These are phyloP conservation scores for Clistopyga incitator DNA, from an alignment of 2,888 invertebrate genomes.

Conservation along the genomic window DNA sequence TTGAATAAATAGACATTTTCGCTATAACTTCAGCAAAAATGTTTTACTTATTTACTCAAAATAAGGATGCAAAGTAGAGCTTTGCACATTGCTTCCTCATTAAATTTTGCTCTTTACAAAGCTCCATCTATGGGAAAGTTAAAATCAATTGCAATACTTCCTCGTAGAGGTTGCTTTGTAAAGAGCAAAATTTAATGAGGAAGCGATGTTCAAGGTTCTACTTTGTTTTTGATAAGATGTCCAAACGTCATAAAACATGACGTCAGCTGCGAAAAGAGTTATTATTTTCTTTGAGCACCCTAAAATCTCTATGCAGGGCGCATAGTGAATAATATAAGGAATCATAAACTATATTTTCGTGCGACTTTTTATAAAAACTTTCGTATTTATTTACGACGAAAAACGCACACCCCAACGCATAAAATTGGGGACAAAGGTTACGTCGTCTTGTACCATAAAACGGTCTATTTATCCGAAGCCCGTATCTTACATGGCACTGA, in stretches of 20 bases:
- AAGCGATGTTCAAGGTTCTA: too few relatives aligned
- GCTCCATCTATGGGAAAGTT: too few relatives aligned
- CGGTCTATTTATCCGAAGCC: slow-evolving; percentile 20
- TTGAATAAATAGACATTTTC: too few relatives aligned
- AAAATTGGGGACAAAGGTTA: slow-evolving; percentile 12
- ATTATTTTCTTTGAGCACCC: not conserved
- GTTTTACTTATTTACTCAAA: too few relatives aligned
- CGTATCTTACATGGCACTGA: slow-evolving; percentile 35
- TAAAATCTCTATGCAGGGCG: not conserved
- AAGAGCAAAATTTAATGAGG: too few relatives aligned
- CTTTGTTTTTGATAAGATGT: too few relatives aligned
- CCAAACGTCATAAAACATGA: not conserved
- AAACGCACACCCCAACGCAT: not conserved
- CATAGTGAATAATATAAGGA: not conserved
- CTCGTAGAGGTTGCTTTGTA: too few relatives aligned
- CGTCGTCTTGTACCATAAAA: slow-evolving; percentile 17
- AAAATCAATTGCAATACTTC: too few relatives aligned
- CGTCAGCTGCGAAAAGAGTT: not conserved
- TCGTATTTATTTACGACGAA: slow-evolving; percentile 2
- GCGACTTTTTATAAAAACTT: not conserved
- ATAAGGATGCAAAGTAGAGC: too few relatives aligned
- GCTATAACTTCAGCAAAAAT: too few relatives aligned
- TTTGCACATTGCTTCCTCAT: too few relatives aligned
- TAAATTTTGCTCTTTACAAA: too few relatives aligned
- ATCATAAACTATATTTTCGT: not conserved